Conservation (phyloP, 2,113 vertebrate genomes). For the Pseudorectes ferrugineus region DNA sequence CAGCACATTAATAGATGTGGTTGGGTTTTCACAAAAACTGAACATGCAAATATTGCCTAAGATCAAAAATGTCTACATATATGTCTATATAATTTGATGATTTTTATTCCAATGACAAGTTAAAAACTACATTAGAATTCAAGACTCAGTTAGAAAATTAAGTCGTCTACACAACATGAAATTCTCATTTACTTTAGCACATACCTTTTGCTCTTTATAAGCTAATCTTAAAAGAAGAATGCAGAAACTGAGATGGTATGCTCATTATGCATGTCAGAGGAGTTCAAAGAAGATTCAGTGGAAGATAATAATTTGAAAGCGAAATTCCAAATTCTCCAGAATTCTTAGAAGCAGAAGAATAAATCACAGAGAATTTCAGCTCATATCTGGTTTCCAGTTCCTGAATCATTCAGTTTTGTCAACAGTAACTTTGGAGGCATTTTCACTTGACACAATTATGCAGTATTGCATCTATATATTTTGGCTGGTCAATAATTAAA, state of each 20-base stretch:
- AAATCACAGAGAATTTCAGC: background rate
- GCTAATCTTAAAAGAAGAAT: background rate
- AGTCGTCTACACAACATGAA: background rate
- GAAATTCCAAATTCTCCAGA: background rate
- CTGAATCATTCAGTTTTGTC: background rate
- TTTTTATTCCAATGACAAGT: background rate
- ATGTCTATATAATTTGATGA: background rate
- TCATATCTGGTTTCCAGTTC: background rate
- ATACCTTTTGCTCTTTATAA: background rate
- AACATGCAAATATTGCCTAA: background rate
- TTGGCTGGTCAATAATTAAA: background rate
- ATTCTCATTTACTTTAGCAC: background rate
- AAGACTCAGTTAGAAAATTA: background rate
- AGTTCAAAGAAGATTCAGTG: background rate
- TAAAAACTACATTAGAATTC: background rate
- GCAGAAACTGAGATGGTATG: background rate
- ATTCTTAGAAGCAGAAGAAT: background rate
- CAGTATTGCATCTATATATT: background rate
- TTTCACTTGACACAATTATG: background rate
- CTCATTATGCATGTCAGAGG: background rate
- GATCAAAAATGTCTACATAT: background rate
- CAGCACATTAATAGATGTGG: background rate
- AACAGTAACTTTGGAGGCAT: background rate
- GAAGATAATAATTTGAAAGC: background rate
- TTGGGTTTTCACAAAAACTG: background rate